Evolutionary conservation across 2,113 vertebrate species (phyloP).

Genomic region (Enhydra lutris): DNA sequence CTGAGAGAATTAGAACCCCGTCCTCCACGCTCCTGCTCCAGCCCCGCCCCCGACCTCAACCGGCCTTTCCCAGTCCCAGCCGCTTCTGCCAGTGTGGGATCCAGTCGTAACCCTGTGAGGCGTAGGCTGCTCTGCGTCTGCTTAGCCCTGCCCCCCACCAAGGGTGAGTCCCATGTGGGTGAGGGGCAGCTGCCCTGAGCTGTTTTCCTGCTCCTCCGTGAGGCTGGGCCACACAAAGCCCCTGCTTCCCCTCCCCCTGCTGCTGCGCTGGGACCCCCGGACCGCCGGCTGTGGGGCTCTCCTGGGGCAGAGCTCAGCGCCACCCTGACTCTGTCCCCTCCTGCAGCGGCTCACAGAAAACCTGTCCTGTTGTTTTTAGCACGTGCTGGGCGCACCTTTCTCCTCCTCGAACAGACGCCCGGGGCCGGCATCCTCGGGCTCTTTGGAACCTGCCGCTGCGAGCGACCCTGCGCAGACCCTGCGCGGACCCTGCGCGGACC

Average conservation of each 20-base stretch:
- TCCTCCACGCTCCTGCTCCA: not conserved
- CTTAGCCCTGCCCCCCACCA: too few relatives aligned
- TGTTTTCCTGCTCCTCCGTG: not conserved
- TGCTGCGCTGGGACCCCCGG: fast-evolving
- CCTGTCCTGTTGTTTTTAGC: not conserved
- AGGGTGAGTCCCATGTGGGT: fast-evolving
- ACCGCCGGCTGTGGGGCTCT: fast-evolving
- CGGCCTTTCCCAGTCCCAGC: not conserved
- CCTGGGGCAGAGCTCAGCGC: not conserved
- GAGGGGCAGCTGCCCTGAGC: not conserved
- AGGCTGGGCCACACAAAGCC: not conserved
- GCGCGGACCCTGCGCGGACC: fast-evolving
- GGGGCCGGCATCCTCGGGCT: fast-evolving
- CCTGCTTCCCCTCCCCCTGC: too few relatives aligned
- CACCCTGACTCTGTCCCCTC: fast-evolving
- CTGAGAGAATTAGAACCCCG: fast-evolving
- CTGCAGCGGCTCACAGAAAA: not conserved
- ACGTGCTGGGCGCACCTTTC: fast-evolving
- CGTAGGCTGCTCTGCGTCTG: not conserved
- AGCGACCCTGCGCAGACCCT: fast-evolving
- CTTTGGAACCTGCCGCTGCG: not conserved
- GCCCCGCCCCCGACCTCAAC: not conserved
- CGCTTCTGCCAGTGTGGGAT: not conserved
- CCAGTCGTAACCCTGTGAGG: not conserved
- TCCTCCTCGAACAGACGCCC: not conserved